Base-by-base conservation (phyloP, 2,888 invertebrate species). In the Heliconius erato region DNA sequence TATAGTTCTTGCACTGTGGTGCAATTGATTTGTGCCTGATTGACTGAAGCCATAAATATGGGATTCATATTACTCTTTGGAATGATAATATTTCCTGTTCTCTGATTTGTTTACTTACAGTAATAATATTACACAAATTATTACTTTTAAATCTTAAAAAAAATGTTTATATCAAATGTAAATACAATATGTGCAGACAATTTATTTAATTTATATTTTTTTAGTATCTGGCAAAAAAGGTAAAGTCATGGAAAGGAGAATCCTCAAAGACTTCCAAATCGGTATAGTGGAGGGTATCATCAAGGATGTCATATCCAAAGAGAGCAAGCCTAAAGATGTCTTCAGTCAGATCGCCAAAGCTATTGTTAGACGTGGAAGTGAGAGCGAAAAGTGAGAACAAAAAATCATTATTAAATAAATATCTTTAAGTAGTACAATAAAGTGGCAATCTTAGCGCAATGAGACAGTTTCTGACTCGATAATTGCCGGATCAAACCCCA, bases 261-360 rank as follows among this genome's bases (percentile, higher is more conserved):
- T 98, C 26, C 96, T 98, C 79, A 98, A 98, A 91, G 98, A 98
- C 94, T 98, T 98, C 97, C 98, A 98, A 90, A 98, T 98, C 85
- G 98, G 98, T 19, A 97, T 98, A 80, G 98, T 98, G 0, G 98
- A 98, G 90, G 98, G 97, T 6, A 97, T 98, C 63, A 97, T 98
- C 44, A 97, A 97, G 85, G 98, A 98, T 85, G 97, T 97, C 76
- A 97, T 97, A 83, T 96, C 96, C 1, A 95, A 92, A n/a, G 97
- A 97, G 35, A 97, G 97, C 85, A 97, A 97, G 32, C 97, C 97
- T 0, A 97, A 97, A 85, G 98, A 98, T 90, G 97, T 98, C 0
- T 98, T 98, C 92, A 97, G 97, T 81, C 98, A 98, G 87, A 97
- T 98, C 80, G 98, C 98, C 0, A 97, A 97, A 87, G 98, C 98